Conservation (phyloP, 2,888 invertebrate species). For the Tipula vernalis region DNA sequence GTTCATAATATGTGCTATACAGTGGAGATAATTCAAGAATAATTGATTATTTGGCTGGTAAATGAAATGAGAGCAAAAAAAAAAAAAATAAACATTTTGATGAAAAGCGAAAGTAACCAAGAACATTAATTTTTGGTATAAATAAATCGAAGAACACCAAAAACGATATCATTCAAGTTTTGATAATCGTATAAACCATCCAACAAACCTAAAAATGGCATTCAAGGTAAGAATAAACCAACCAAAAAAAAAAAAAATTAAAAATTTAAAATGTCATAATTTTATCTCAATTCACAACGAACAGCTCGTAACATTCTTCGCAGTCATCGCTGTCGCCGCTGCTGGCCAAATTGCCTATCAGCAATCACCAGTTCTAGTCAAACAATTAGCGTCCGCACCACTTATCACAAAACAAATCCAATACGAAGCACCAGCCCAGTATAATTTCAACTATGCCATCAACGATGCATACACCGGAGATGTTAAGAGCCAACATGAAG, state of each 20-base stretch:
- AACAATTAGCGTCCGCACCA: slow-evolving; percentile 17
- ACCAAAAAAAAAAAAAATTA: background rate
- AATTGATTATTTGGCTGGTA: background rate
- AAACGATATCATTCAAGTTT: background rate
- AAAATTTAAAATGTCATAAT: too few relatives aligned
- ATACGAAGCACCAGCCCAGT: slow-evolving; percentile 34
- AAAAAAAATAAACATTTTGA: background rate
- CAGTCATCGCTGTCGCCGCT: slow-evolving; percentile 12
- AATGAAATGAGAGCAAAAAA: background rate
- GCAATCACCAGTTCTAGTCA: slow-evolving; percentile 20
- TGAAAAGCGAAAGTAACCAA: background rate
- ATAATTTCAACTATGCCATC: slow-evolving; percentile 36
- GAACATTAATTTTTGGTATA: background rate
- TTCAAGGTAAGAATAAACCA: background rate
- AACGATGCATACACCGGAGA: slow-evolving; percentile 41
- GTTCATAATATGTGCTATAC: background rate
- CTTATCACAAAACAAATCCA: slow-evolving; percentile 10
- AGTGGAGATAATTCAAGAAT: background rate
- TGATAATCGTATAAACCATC: background rate
- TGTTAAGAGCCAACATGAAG: slow-evolving; percentile 39
- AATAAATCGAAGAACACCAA: background rate
- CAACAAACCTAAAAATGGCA: background rate
- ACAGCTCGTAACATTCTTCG: background rate
- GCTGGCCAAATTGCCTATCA: background rate
- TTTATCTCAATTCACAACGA: background rate